These are phyloP conservation scores for Polydesmus complanatus DNA, from an alignment of 2,888 invertebrate species.

Conservation along the genomic window DNA sequence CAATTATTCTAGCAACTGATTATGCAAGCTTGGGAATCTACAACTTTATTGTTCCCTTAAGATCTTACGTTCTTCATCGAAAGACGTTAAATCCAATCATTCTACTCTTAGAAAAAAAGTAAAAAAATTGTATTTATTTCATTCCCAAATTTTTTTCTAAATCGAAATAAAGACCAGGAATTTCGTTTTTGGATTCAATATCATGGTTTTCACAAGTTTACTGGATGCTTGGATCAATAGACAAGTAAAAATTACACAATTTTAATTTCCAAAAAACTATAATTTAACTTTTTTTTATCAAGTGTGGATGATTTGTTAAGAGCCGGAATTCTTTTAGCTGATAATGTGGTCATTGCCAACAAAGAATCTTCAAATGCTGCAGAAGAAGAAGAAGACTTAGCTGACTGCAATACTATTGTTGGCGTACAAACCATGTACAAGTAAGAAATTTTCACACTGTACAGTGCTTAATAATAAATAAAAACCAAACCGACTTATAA, in stretches of 20 bases:
- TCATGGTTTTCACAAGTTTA: conserved; percentile 95
- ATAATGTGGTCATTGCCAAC: conserved; percentile 88
- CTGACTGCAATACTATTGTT: conserved; percentile 99
- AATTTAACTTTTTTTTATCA: conserved; percentile 19
- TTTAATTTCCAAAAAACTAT: not conserved
- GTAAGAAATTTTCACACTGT: not conserved
- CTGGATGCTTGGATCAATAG: conserved; percentile 96
- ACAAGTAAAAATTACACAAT: conserved; percentile 47
- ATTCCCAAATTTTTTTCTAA: not conserved
- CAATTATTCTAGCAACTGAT: conserved; percentile 91
- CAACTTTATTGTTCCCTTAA: conserved; percentile 90
- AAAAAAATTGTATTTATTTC: not conserved
- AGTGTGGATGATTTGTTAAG: conserved; percentile 85
- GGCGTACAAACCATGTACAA: conserved; percentile 65
- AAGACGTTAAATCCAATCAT: conserved; percentile 91
- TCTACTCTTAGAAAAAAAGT: conserved; percentile 62
- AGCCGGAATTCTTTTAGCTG: conserved; percentile 88
- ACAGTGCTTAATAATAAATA: not conserved
- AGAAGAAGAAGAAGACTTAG: conserved; percentile 78
- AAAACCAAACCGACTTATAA: not conserved
- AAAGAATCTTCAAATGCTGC: conserved; percentile 48
- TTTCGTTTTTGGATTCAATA: conserved; percentile 85
- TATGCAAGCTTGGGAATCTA: conserved; percentile 94
- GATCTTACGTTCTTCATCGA: conserved; percentile 87
- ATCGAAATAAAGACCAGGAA: conserved; percentile 49